These are phyloP conservation scores for Caracal caracal DNA, from an alignment of 2,113 vertebrate species.

Conservation along the genomic window DNA sequence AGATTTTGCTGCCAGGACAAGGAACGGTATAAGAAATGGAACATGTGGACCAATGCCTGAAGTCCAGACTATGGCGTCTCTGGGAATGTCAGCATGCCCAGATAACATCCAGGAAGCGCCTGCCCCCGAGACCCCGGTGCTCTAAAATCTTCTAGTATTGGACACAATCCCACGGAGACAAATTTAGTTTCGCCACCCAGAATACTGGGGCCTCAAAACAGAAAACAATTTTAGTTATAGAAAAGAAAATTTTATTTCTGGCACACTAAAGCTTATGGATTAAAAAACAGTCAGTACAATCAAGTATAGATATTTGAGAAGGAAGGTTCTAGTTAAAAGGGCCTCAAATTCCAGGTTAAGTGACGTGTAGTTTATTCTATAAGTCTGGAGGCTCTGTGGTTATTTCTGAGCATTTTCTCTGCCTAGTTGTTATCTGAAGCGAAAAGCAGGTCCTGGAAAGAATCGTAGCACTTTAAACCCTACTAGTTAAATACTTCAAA, in stretches of 20 bases:
- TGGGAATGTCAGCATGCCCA: neutral
- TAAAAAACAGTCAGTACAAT: neutral
- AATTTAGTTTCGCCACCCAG: neutral
- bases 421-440: neutral
- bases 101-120: neutral
- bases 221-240: neutral
- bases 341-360: neutral
- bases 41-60: neutral
- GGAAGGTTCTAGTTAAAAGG: neutral
- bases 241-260: neutral
- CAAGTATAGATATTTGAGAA: neutral
- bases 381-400: neutral
- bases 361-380: neutral
- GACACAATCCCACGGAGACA: neutral
- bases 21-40: neutral
- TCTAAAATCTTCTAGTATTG: neutral
- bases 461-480: neutral
- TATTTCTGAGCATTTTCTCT: neutral
- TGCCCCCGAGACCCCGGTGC: rapidly evolving
- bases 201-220: neutral
- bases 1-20: neutral
- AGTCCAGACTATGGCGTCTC: neutral
- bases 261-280: neutral
- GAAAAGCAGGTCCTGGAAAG: neutral
- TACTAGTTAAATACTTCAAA: neutral